Conservation (phyloP, 2,797 vertebrate species). For the Acanthornis magna region DNA sequence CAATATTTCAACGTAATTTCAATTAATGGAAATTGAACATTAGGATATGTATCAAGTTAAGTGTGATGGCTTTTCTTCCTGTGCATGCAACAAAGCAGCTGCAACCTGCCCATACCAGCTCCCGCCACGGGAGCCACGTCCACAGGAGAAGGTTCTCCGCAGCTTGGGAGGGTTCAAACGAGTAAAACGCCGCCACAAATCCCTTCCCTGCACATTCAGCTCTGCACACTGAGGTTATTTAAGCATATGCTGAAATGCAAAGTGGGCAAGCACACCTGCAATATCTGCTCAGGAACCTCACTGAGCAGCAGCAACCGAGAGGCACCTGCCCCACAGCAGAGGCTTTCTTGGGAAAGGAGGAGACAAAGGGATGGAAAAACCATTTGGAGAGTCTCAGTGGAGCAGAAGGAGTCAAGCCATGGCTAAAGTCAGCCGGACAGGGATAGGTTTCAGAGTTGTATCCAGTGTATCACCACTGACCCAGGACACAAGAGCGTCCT, state of each 20-base stretch:
- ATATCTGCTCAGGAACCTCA: not conserved
- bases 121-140: accelerated
- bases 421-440: not conserved
- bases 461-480: accelerated
- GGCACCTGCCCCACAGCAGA: not conserved
- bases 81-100: not conserved
- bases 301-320: accelerated
- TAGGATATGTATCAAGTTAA: constrained; percentile 15
- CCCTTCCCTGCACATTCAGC: not conserved
- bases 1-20: constrained; percentile 44
- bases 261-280: not conserved
- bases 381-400: not conserved
- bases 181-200: accelerated
- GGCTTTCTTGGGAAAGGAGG: not conserved
- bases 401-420: not conserved
- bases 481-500: accelerated
- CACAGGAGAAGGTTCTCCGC: not conserved
- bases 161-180: accelerated
- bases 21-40: constrained; percentile 42
- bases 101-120: not conserved
- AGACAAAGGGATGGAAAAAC: not conserved
- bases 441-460: not conserved
- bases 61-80: not conserved
- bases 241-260: not conserved
- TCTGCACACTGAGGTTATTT: not conserved